These are phyloP conservation scores for Orycteropus afer DNA, from an alignment of 2,113 vertebrate species.

Conservation along the genomic window DNA sequence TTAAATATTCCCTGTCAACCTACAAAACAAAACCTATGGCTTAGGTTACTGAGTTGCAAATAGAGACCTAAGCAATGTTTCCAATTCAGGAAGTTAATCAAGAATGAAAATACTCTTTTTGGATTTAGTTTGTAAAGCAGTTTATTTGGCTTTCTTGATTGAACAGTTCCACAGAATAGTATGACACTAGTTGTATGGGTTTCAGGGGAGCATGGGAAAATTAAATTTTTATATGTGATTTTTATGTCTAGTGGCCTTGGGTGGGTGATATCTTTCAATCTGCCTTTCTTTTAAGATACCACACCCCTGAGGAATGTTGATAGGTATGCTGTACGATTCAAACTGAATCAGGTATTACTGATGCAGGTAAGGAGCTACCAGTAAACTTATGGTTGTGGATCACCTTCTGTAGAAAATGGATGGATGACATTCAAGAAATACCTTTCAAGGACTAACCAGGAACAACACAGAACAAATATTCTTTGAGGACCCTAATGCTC, in stretches of 20 bases:
- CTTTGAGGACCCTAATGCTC: slow-evolving; percentile 66
- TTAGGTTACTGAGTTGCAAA: slow-evolving; percentile 32
- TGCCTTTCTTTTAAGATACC: slow-evolving; percentile 61
- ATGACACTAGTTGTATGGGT: slow-evolving; percentile 19
- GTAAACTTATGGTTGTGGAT: slow-evolving; percentile 62
- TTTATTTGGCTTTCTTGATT: slow-evolving; percentile 58
- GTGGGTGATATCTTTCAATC: slow-evolving; percentile 67
- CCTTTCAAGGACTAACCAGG: not conserved
- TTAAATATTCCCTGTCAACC: slow-evolving; percentile 37
- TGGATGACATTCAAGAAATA: slow-evolving; percentile 43
- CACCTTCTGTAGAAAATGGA: slow-evolving; percentile 63
- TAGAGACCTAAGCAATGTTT: slow-evolving; percentile 62
- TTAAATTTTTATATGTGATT: not conserved
- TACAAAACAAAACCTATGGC: slow-evolving; percentile 13
- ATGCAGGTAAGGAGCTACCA: slow-evolving; percentile 58
- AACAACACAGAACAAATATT: slow-evolving; percentile 42
- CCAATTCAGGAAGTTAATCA: slow-evolving; percentile 14
- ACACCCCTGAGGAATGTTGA: slow-evolving; percentile 52
- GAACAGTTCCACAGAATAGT: slow-evolving; percentile 49
- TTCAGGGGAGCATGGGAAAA: slow-evolving; percentile 22
- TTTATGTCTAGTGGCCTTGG: slow-evolving; percentile 54
- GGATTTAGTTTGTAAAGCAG: slow-evolving; percentile 19
- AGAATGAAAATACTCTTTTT: not conserved
- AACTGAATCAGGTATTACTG: slow-evolving; percentile 64
- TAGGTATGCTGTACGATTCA: slow-evolving; percentile 45